Evolutionary conservation across 2,888 invertebrate genomes (phyloP), one percentile per base, ranked within the genome.

Genomic region (Patella depressa): DNA sequence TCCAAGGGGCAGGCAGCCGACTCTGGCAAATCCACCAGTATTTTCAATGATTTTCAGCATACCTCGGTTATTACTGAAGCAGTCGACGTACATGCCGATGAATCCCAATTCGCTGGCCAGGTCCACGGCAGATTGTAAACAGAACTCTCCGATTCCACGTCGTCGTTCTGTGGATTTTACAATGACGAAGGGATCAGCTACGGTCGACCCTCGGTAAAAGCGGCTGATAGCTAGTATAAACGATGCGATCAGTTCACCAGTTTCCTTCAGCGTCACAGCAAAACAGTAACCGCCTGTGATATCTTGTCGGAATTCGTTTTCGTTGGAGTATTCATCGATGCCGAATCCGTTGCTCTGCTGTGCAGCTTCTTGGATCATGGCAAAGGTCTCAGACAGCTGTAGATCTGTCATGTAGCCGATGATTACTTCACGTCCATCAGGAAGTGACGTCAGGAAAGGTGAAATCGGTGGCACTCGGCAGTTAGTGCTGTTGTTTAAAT

Each of bases 311-410:
- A 84, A 84, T 65, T 80, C 82, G 15, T 78, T 74, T 75, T 83
- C 83, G 34, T 72, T 71, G 15, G 74, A 45, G 76, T 83, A 84
- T 65, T 84, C 84, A 72, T 84, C 82, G 2, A 83, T 79, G 15
- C 83, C 85, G 77, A 85, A 86, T 3, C 86, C 86, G 17, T 83
- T 80, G 1, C 85, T 84, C 12, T 77, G 72, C 34, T 82, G 77
- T 9, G 85, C 82, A 54, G 83, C 83, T 53, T 80, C 74, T 29
- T 83, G 80, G 17, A 86, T 85, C 71, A 85, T 77, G 53, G 71
- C 54, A 76, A 81, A 86, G 12, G 85, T 85, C 79, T 84, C 80
- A 5, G 83, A 81, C n/a, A 85, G 14, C 75, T 86, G 86, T 1
- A 78, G 72, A n/a, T 83, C 81, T 1, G 83, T 83, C 84, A 86